Evolutionary conservation across 2,888 invertebrate genomes (phyloP).

Genomic region (Nomada goodeniana): DNA sequence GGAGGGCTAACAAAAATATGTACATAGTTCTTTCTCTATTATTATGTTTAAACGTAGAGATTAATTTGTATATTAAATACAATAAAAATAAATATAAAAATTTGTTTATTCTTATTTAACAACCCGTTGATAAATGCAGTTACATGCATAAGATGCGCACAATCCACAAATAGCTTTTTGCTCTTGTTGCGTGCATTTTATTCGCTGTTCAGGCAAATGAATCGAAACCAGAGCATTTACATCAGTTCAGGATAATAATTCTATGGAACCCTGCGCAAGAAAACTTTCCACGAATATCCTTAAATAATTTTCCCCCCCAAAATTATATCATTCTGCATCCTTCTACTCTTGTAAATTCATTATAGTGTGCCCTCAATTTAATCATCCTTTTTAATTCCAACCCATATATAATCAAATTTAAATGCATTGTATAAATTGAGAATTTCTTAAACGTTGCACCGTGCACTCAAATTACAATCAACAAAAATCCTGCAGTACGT

Average conservation of each 20-base stretch:
- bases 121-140: not conserved
- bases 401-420: not conserved
- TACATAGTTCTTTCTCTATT: not conserved
- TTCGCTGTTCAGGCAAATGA: constrained; percentile 37
- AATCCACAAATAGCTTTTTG: constrained; percentile 6
- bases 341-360: not conserved
- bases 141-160: not conserved
- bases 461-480: not conserved
- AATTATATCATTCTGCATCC: not conserved
- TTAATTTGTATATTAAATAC: not conserved
- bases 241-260: constrained; percentile 29
- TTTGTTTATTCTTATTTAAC: not conserved
- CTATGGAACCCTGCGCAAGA: constrained; percentile 41
- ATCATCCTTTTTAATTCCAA: not conserved
- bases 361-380: not conserved
- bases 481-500: not conserved
- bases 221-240: constrained; percentile 47
- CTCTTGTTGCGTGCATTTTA: constrained; percentile 8
- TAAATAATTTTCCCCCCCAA: not conserved
- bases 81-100: not conserved
- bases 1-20: not conserved
- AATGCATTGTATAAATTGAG: not conserved
- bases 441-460: not conserved
- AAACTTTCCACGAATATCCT: not conserved
- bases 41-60: not conserved